Conservation (phyloP, 1,140 invertebrate species). For the Temnothorax longispinosus region DNA sequence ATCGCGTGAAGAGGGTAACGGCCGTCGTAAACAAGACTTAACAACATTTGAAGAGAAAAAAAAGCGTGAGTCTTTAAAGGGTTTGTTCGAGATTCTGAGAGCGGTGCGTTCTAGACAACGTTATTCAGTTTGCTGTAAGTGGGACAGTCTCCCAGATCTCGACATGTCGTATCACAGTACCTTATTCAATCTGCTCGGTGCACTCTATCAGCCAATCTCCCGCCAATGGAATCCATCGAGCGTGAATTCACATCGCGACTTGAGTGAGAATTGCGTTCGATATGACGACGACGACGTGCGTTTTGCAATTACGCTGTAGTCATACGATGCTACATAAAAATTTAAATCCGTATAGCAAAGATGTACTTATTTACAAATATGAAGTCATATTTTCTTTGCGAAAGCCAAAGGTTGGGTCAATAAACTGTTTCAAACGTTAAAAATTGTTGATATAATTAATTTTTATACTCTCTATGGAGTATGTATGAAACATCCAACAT, state of each 20-base stretch:
- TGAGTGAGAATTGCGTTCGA: conserved; percentile 31
- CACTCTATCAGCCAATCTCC: conserved; percentile 43
- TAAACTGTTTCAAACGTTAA: not conserved
- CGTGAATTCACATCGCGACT: conserved; percentile 35
- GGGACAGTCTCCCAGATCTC: conserved; percentile 30
- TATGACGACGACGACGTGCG: not conserved
- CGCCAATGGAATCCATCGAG: conserved; percentile 41
- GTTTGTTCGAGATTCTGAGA: not conserved
- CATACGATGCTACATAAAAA: not conserved
- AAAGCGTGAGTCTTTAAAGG: conserved; percentile 30
- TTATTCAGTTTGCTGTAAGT: conserved; percentile 45
- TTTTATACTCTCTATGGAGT: not conserved
- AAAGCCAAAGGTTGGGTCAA: not conserved
- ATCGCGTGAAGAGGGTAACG: conserved; percentile 20
- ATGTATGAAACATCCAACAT: too few relatives aligned
- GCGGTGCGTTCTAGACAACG: not conserved
- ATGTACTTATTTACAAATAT: not conserved
- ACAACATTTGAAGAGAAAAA: conserved; percentile 13
- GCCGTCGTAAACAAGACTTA: conserved; percentile 35
- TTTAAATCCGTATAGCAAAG: not conserved
- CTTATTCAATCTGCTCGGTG: conserved; percentile 47
- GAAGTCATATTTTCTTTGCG: not conserved
- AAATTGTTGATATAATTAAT: not conserved
- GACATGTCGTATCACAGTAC: conserved; percentile 5
- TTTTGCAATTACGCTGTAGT: not conserved